Conservation (phyloP, 2,888 invertebrate species). For the Agonum fuliginosum region DNA sequence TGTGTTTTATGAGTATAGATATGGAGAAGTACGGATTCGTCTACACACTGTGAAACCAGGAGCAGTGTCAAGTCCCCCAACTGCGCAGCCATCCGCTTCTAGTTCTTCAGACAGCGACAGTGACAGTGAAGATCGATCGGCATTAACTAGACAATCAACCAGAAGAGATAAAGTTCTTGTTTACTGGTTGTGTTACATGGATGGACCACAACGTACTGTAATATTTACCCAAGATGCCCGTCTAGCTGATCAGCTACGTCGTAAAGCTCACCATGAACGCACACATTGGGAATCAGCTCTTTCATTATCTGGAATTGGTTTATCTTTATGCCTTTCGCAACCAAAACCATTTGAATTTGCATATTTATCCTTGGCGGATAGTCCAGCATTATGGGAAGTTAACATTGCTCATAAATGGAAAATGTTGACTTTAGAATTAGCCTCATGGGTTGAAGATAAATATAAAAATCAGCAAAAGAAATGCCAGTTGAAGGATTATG, state of each 20-base stretch:
- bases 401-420: constrained; percentile 88
- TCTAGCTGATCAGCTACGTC: constrained; percentile 78
- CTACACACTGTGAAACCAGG: constrained; percentile 81
- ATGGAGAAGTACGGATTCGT: constrained; percentile 83
- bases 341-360: constrained; percentile 78
- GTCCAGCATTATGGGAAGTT: constrained; percentile 87
- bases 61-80: constrained; percentile 71
- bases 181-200: constrained; percentile 88
- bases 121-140: constrained; percentile 39
- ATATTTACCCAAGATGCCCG: constrained; percentile 86
- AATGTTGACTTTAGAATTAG: constrained; percentile 83
- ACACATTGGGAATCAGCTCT: constrained; percentile 81
- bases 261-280: constrained; percentile 79
- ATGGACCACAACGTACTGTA: constrained; percentile 83
- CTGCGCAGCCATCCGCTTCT: constrained; percentile 70
- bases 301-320: constrained; percentile 81
- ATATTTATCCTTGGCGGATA: constrained; percentile 80
- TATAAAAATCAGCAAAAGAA: constrained; percentile 81
- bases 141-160: constrained; percentile 38
- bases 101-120: constrained; percentile 77
- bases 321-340: constrained; percentile 75
- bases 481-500: constrained; percentile 85
- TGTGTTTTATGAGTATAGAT: constrained; percentile 69
- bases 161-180: constrained; percentile 74
- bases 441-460: constrained; percentile 88